Conservation (phyloP, 2,888 invertebrate genomes). For the Acronicta psi region DNA sequence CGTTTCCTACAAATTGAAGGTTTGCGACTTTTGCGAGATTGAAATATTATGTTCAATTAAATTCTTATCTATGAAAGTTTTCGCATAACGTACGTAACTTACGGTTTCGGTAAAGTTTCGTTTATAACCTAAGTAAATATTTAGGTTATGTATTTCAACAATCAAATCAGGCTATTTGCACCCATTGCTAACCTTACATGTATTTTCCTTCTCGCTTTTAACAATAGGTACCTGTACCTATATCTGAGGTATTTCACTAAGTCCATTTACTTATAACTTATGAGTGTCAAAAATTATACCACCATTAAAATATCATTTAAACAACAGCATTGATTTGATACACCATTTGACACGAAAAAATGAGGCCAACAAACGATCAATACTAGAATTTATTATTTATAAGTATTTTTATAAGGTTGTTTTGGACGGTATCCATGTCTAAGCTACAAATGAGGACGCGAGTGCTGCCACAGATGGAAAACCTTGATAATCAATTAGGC, state of each 20-base stretch:
- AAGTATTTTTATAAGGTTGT: slow-evolving; percentile 17
- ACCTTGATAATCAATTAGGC: slow-evolving; percentile 19
- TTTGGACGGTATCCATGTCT: slow-evolving; percentile 3
- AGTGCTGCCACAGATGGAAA: slow-evolving; percentile 6
- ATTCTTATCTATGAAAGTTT: slow-evolving; percentile 29
- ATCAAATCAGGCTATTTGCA: no score
- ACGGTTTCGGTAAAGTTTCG: no score
- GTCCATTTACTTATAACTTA: no score
- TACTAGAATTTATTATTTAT: slow-evolving; percentile 38
- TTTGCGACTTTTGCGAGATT: slow-evolving; percentile 20
- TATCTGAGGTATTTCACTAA: no score
- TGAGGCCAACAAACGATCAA: slow-evolving; percentile 30
- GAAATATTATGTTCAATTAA: slow-evolving; percentile 44
- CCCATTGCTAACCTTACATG: no score
- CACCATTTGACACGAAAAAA: slow-evolving; percentile 9
- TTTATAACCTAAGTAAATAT: no score
- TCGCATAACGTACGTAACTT: no score
- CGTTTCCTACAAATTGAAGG: slow-evolving; percentile 21
- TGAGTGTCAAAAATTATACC: not conserved
- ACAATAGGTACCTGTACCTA: not conserved
- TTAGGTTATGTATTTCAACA: no score
- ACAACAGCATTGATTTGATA: slow-evolving; percentile 19
- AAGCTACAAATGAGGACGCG: slow-evolving; percentile 10
- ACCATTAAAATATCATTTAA: slow-evolving; percentile 23
- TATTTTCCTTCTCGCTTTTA: slow-evolving; percentile 9